Base-by-base conservation (phyloP, 2,888 invertebrate genomes). In the Amiota minor region DNA sequence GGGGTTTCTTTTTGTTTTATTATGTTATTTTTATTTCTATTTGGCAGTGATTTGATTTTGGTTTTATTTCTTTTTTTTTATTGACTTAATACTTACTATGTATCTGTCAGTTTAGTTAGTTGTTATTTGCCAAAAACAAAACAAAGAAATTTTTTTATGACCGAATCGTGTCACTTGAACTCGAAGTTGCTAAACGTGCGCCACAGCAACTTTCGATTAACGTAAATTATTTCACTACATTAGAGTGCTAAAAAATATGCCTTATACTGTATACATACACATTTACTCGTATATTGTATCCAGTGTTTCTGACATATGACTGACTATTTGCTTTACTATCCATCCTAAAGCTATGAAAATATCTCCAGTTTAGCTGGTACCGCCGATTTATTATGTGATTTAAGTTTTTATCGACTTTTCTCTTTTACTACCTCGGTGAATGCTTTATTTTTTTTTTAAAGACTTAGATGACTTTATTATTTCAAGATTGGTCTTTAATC, bases 141-240 rank as follows among this genome's bases (percentile, higher is more conserved):
- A 35, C 35, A 35, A 35, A 53, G 16, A 9, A 53, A 53, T 83
- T 83, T 84, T 83, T 35, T 83, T 83, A 83, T 83, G 81, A 83
- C 81, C 84, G 75, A 79, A 80, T 81, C 83, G 81, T 80, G 81
- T 81, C 78, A 77, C 76, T 78, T 76, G 73, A 68, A 64, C 65
- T 72, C 74, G 73, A 75, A 79, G 80, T 74, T 81, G 84, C 78
- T 79, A 81, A 84, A 83, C 81, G 84, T 83, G 83, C 79, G 75
- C 76, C 80, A 77, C 35, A 65, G 45, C 80, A 81, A 84, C 83
- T 83, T 83, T 83, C 83, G 83, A 83, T 83, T 84, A 83, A 83
- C 83, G 72, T 77, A 83, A 83, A 83, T 83, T 82, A 83, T 83
- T 83, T 84, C 81, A 81, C 84, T 84, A 81, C 84, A 81, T 84